Conservation (phyloP, 2,797 vertebrate species). For the Balearica regulorum region DNA sequence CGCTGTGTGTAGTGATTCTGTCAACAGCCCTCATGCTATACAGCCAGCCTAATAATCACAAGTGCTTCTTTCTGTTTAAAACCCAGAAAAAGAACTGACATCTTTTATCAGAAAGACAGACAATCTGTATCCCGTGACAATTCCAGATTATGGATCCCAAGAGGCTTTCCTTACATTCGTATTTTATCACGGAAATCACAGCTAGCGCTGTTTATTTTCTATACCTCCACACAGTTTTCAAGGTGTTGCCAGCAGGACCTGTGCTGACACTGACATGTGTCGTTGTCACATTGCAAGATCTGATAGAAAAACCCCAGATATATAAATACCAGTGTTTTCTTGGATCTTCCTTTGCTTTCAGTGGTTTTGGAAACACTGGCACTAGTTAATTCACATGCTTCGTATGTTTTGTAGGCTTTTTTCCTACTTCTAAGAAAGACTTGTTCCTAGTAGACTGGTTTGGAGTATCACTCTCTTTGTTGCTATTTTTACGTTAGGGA, state of each 20-base stretch:
- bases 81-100: conserved; percentile 81
- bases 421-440: conserved; percentile 35
- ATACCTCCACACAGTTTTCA: conserved; percentile 74
- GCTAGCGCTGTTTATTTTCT: conserved; percentile 72
- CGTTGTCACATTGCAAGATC: conserved; percentile 87
- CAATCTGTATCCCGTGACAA: conserved; percentile 79
- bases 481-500: background rate
- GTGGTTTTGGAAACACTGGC: conserved; percentile 50
- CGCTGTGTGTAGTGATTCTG: conserved; percentile 68
- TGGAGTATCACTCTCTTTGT: background rate
- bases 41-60: conserved; percentile 82
- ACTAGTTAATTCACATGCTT: conserved; percentile 51
- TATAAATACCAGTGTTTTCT: conserved; percentile 73
- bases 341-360: conserved; percentile 64
- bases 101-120: conserved; percentile 86
- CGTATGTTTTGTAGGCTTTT: conserved; percentile 7
- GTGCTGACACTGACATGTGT: conserved; percentile 85
- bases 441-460: conserved; percentile 18
- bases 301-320: conserved; percentile 76
- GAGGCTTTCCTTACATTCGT: conserved; percentile 75
- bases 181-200: conserved; percentile 77
- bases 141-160: conserved; percentile 88
- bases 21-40: conserved; percentile 72
- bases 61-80: conserved; percentile 77
- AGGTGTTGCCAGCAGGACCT: conserved; percentile 84